These are phyloP conservation scores for Phyllotreta cruciferae DNA, from an alignment of 2,888 invertebrate species.

Conservation along the genomic window DNA sequence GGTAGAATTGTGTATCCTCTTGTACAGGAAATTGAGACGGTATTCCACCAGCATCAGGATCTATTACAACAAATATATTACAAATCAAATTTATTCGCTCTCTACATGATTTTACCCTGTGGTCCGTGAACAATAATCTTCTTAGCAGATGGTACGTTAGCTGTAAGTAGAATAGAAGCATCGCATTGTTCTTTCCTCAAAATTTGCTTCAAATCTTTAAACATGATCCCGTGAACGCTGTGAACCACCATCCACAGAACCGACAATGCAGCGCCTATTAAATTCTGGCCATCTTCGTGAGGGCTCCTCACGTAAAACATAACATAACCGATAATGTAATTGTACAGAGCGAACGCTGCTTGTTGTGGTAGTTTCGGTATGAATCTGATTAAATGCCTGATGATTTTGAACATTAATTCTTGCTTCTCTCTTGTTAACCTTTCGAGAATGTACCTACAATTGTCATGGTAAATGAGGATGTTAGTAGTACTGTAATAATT, in stretches of 20 bases:
- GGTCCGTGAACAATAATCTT: slow-evolving; percentile 98
- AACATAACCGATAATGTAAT: slow-evolving; percentile 98
- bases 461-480: neutral
- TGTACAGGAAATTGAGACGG: slow-evolving; percentile 99
- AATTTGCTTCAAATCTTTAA: slow-evolving; percentile 99
- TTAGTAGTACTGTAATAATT: neutral
- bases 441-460: slow-evolving; percentile 81
- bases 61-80: slow-evolving; percentile 56
- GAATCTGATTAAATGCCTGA: slow-evolving; percentile 91
- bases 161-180: slow-evolving; percentile 94
- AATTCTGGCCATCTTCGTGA: slow-evolving; percentile 92
- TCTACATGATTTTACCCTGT: slow-evolving; percentile 62
- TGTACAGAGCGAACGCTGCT: slow-evolving; percentile 97
- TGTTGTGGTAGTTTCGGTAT: slow-evolving; percentile 94
- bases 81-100: neutral
- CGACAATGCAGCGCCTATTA: slow-evolving; percentile 93
- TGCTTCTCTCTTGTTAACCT: slow-evolving; percentile 92
- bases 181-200: slow-evolving; percentile 98
- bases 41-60: slow-evolving; percentile 90
- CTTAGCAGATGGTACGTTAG: slow-evolving; percentile 99
- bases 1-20: slow-evolving; percentile 95
- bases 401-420: slow-evolving; percentile 91
- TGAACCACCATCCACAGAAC: slow-evolving; percentile 99
- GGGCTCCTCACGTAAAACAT: slow-evolving; percentile 99
- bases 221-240: slow-evolving; percentile 98